Evolutionary conservation across 2,113 vertebrate genomes (phyloP).

Genomic region (Gymnogyps californianus): DNA sequence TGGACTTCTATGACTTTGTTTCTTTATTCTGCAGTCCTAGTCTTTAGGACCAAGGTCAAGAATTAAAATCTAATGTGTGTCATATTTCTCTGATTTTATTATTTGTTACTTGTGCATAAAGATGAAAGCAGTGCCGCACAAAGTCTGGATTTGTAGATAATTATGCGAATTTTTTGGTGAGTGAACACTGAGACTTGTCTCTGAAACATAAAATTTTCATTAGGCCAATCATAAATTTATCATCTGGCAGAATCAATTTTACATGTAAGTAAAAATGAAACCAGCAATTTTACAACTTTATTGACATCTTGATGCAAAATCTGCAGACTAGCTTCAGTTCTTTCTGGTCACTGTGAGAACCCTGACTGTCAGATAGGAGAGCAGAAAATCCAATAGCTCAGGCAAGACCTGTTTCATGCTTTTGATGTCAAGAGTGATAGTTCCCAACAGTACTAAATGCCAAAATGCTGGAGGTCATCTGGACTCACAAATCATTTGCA

Average conservation of each 20-base stretch:
- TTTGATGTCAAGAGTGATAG: not conserved
- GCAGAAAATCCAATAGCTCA: not conserved
- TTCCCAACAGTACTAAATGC: not conserved
- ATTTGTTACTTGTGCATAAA: not conserved
- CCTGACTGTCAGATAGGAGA: not conserved
- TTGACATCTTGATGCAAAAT: not conserved
- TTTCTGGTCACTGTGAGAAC: not conserved
- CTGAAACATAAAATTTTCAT: not conserved
- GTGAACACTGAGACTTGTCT: not conserved
- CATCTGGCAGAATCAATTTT: not conserved
- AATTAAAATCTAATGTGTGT: not conserved
- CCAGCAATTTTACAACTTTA: not conserved
- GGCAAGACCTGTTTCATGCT: not conserved
- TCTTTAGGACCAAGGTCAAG: not conserved
- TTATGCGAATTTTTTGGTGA: not conserved
- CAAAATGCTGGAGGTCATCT: not conserved
- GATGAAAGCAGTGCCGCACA: not conserved
- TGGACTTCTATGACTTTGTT: not conserved
- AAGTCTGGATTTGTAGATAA: not conserved
- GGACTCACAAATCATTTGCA: not conserved
- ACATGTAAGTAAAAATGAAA: not conserved
- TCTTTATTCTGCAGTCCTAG: not conserved
- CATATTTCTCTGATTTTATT: not conserved
- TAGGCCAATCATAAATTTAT: not conserved
- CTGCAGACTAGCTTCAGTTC: not conserved